A percentile compares a stretch with the other conserved stretches of the same genome.
phyloP scores from a whole-genome alignment of 2,888 invertebrate species.

The Pristionchus fissidentatus region DNA sequence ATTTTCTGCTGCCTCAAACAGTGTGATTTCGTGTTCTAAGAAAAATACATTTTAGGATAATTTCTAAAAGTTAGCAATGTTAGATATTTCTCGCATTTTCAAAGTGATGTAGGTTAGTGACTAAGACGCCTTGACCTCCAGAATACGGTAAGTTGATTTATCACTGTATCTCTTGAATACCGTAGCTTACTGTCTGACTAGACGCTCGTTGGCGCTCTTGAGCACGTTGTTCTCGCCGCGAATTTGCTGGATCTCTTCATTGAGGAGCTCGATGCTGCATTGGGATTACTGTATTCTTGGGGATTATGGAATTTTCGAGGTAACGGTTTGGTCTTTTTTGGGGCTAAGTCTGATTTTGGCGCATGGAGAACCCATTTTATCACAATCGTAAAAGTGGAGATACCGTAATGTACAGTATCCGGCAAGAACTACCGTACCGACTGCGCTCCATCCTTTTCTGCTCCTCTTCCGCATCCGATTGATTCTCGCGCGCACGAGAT shows the following conservation, averaged over 20 bases:
- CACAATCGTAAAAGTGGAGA: no score
- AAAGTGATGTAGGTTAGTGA: no score
- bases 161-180: no score
- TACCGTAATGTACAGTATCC: not conserved
- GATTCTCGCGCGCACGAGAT: not conserved
- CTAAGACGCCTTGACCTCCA: not conserved
- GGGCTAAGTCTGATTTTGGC: no score
- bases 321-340: no score
- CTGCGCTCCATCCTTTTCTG: slow-evolving; percentile 18
- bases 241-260: slow-evolving; percentile 54
- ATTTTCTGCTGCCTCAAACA: no score
- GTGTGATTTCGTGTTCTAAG: no score
- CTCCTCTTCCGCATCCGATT: slow-evolving; percentile 18
- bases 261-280: slow-evolving; percentile 50
- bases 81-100: no score
- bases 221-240: slow-evolving; percentile 63
- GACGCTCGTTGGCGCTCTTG: slow-evolving; percentile 65
- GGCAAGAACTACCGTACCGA: slow-evolving; percentile 38
- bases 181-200: slow-evolving; percentile 63
- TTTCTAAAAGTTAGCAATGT: no score
- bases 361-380: no score
- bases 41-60: no score
- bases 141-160: not conserved
- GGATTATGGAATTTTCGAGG: no score
- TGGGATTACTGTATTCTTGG: not conserved